Evolutionary conservation across 2,797 vertebrate species (phyloP).

Genomic region (Phaenicophaeus curvirostris): DNA sequence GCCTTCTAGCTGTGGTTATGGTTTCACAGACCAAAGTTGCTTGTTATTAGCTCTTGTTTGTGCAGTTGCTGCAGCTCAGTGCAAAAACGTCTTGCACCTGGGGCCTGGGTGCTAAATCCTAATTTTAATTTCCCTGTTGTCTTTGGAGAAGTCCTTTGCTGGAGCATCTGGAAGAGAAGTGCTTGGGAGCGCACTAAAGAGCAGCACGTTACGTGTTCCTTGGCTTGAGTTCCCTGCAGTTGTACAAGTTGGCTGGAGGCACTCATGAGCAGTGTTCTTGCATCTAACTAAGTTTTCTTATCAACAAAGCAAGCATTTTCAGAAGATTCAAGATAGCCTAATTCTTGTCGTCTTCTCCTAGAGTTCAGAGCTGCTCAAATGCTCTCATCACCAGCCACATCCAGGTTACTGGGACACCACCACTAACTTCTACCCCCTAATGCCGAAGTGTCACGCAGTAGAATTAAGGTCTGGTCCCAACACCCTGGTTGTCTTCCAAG

Average conservation of each 20-base stretch:
- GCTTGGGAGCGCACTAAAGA: neutral
- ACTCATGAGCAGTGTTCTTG: neutral
- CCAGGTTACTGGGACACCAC: neutral
- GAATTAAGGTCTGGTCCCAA: neutral
- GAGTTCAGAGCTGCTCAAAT: neutral
- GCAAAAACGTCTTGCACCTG: slow-evolving; percentile 23
- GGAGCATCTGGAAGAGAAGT: neutral
- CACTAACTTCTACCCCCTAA: neutral
- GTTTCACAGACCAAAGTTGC: slow-evolving; percentile 37
- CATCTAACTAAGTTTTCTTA: neutral
- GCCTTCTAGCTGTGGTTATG: slow-evolving; percentile 46
- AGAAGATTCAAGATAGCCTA: neutral
- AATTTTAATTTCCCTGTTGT: neutral
- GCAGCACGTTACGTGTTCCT: neutral
- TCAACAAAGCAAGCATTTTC: neutral
- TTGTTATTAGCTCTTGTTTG: slow-evolving; percentile 14
- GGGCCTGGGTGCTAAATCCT: neutral
- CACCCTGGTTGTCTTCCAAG: neutral
- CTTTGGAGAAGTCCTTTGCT: neutral
- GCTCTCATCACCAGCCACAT: neutral
- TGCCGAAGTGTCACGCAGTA: neutral
- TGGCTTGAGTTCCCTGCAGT: neutral
- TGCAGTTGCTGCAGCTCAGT: slow-evolving; percentile 10
- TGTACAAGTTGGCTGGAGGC: neutral
- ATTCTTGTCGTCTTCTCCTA: neutral